Conservation (phyloP, 2,888 invertebrate genomes). For the Plagodis pulveraria region DNA sequence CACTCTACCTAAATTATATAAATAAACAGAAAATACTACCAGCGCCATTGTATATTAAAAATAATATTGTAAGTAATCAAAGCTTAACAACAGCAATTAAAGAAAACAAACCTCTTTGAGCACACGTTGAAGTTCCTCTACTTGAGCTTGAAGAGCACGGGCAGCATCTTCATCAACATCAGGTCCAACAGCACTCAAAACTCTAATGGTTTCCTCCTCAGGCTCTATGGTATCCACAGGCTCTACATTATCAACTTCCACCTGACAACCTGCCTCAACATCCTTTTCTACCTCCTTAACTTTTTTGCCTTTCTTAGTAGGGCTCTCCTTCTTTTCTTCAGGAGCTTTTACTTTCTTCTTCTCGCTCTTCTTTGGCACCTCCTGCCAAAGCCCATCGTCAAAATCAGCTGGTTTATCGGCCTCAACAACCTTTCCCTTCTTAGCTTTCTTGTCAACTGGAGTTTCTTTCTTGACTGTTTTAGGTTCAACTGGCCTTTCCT, state of each 20-base stretch:
- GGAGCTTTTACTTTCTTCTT: slow-evolving; percentile 88
- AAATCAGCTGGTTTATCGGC: slow-evolving; percentile 89
- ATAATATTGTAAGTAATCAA: too few species aligned
- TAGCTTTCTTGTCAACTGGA: slow-evolving; percentile 81
- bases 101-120: slow-evolving; percentile 68
- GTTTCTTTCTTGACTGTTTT: slow-evolving; percentile 75
- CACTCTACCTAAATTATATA: too few species aligned
- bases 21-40: too few species aligned
- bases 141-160: slow-evolving; percentile 74
- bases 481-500: slow-evolving; percentile 64
- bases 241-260: slow-evolving; percentile 43
- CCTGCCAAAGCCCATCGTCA: slow-evolving; percentile 91
- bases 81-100: too few species aligned
- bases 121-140: slow-evolving; percentile 76
- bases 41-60: too few species aligned
- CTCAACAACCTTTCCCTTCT: slow-evolving; percentile 83
- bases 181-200: slow-evolving; percentile 73
- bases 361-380: slow-evolving; percentile 88
- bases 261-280: slow-evolving; percentile 58
- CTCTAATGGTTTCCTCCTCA: slow-evolving; percentile 71
- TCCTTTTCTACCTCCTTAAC: slow-evolving; percentile 70
- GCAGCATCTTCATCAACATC: slow-evolving; percentile 72
- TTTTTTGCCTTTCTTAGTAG: slow-evolving; percentile 77
- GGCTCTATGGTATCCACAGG: slow-evolving; percentile 50
- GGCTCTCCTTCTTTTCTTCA: slow-evolving; percentile 82